These are phyloP conservation scores for Drosophila paulistorum DNA, from an alignment of 1,140 invertebrate genomes.

Conservation along the genomic window DNA sequence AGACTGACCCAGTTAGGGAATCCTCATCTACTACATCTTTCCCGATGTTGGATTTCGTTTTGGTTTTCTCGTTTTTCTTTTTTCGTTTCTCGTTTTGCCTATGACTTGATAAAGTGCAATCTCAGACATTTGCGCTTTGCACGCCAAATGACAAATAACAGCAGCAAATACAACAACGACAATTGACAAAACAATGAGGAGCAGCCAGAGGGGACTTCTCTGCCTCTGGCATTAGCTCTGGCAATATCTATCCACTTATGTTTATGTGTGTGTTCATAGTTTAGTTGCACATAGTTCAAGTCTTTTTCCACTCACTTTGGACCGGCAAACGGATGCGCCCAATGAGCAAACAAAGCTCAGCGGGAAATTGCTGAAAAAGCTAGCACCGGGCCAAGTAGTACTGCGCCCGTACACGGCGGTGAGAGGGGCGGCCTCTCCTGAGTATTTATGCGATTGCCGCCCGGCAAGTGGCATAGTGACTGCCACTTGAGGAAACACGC, in stretches of 20 bases:
- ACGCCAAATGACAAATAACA: conserved; percentile 70
- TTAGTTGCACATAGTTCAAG: conserved; percentile 9
- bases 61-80: too few species aligned
- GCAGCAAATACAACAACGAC: conserved; percentile 57
- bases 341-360: conserved; percentile 80
- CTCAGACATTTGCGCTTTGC: conserved; percentile 71
- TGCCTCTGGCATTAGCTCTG: not conserved
- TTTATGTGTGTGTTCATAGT: not conserved
- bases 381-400: conserved; percentile 17
- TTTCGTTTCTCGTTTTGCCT: conserved; percentile 41
- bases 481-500: conserved; percentile 81
- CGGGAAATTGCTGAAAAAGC: conserved; percentile 75
- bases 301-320: conserved; percentile 12
- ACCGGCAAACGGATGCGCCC: conserved; percentile 78
- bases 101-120: conserved; percentile 72
- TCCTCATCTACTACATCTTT: conserved; percentile 10
- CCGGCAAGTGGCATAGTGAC: conserved; percentile 75
- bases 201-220: conserved; percentile 29
- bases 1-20: conserved; percentile 68
- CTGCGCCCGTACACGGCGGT: not conserved
- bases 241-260: not conserved
- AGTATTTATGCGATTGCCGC: conserved; percentile 78
- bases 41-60: conserved; percentile 25
- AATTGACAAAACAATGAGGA: conserved; percentile 80
- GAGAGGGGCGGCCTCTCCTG: conserved; percentile 10